Base-by-base conservation (phyloP, 2,888 invertebrate species). In the Bellardia bayeri region DNA sequence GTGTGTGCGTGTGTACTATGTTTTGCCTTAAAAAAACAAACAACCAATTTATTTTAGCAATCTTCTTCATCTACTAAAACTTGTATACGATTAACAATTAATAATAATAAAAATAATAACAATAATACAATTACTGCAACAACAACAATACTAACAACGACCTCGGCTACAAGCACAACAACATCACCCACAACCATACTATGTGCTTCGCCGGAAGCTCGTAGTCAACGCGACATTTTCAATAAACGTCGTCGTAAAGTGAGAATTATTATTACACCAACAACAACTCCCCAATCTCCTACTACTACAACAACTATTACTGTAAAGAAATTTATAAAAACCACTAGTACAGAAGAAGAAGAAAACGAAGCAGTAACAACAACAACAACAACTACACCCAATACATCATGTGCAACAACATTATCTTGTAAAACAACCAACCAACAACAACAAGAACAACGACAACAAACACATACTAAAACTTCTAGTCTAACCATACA, bases 241-340 rank as follows among this genome's bases (percentile, higher is more conserved):
- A 90, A 91, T 89, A 90, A 90, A 87, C 89, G 91, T 84, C 89
- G 90, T 79, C 90, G 90, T 88, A 90, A 90, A 90, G 90, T 90
- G 88, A 89, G 90, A 89, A 89, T 89, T 87, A 85, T 86, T 80
- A 87, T 90, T 75, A 85, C 86, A 79, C 75, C 87, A 82, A 76
- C 82, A 74, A 68, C 75, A 63, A 14, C n/a, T 42, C 51, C 42
- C 33, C 45, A 49, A 56, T 42, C 72, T 45, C 23, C 63, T 64
- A 40, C 54, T 14, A 16, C 61, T 13, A 51, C 49, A 5, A 56
- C 5, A 7, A 16, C 14, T 64, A 56, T 42, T 64, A 45, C 42
- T 56, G n/a, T 54, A 30, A 33, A 64, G 63, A 63, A 54, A 42
- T 45, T 72, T 16, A 33, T 54, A 54, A 37, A 58, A 56, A 42